These are phyloP conservation scores for Zaprionus davidi DNA, from an alignment of 1,140 invertebrate genomes.

Conservation along the genomic window DNA sequence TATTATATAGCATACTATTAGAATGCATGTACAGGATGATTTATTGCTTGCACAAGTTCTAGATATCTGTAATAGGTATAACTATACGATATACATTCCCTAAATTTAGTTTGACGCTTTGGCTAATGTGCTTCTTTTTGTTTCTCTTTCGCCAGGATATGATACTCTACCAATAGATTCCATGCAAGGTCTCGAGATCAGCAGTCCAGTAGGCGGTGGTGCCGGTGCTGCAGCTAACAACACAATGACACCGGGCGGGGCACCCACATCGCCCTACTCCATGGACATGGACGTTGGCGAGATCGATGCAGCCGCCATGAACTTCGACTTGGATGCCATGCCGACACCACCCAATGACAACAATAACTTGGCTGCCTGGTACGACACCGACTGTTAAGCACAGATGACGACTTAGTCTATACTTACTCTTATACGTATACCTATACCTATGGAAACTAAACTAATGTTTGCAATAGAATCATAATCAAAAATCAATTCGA, in stretches of 20 bases:
- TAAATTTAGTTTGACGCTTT: neutral
- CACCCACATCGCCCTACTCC: conserved; percentile 85
- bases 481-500: conserved; percentile 45
- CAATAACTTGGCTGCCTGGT: conserved; percentile 96
- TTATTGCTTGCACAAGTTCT: neutral
- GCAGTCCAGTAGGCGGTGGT: conserved; percentile 86
- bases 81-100: neutral
- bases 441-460: conserved; percentile 70
- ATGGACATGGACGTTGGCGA: conserved; percentile 95
- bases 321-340: conserved; percentile 93
- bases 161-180: conserved; percentile 98
- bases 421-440: conserved; percentile 6
- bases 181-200: conserved; percentile 97
- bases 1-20: neutral
- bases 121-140: conserved; percentile 11
- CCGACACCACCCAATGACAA: conserved; percentile 95
- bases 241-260: conserved; percentile 88
- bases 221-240: conserved; percentile 53
- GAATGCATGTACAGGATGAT: neutral
- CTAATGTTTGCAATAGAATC: conserved; percentile 80
- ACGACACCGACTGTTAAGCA: conserved; percentile 96
- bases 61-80: neutral
- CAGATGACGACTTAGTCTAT: conserved; percentile 35
- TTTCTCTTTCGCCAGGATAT: conserved; percentile 88
- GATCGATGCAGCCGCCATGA: conserved; percentile 90